phyloP scores from a whole-genome alignment of 2,888 invertebrate species.

The Xestoiulus laeticollis region DNA sequence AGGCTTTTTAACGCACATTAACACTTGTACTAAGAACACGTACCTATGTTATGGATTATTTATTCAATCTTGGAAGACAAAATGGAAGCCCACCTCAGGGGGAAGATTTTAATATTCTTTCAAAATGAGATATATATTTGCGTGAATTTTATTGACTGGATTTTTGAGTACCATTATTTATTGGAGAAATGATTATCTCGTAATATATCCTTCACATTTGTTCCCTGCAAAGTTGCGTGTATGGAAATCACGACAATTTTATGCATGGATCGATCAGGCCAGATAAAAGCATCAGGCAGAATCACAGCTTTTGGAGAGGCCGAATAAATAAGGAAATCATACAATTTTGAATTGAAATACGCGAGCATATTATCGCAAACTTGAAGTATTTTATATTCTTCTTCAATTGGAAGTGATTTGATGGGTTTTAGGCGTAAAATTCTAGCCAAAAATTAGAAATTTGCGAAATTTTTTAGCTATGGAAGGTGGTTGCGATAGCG shows the following conservation, averaged over 20 bases:
- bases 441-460: neutral
- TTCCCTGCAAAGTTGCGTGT: neutral
- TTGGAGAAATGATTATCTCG: neutral
- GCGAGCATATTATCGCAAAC: neutral
- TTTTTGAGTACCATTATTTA: neutral
- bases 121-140: neutral
- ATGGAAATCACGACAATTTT: neutral
- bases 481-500: neutral
- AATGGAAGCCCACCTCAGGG: conserved; percentile 42
- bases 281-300: neutral
- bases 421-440: neutral
- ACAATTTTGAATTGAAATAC: neutral
- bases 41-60: neutral
- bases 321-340: neutral
- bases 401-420: neutral
- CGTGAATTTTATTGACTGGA: neutral
- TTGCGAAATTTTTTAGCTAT: neutral
- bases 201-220: neutral
- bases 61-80: neutral
- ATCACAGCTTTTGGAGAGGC: neutral
- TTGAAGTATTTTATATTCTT: neutral
- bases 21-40: neutral
- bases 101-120: neutral
- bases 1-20: no score
- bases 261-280: neutral